Percentiles rank a stretch among this genome's conserved stretches.
Evolutionary conservation across 2,113 vertebrate species (phyloP).

Genomic region (Columbina picui): DNA sequence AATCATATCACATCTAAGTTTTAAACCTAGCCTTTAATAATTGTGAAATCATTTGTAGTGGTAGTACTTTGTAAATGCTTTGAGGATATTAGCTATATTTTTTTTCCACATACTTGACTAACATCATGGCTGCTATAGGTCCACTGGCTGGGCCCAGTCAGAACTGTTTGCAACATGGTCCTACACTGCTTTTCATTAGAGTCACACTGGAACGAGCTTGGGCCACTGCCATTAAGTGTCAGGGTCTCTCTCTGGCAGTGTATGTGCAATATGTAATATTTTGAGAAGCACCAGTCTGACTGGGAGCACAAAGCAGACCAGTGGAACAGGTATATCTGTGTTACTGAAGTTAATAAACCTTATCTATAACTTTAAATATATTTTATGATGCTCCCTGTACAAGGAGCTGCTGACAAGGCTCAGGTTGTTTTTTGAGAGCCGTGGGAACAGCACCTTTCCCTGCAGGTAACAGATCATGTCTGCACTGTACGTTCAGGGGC

Average conservation of each 20-base stretch:
- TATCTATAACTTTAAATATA: background rate
- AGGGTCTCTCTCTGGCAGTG: background rate
- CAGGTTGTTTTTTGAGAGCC: slow-evolving; percentile 60
- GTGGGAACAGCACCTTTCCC: slow-evolving; percentile 62
- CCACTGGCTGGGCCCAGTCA: background rate
- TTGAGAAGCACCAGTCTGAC: background rate
- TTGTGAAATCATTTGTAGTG: background rate
- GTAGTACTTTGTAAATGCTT: background rate
- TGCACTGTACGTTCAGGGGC: background rate
- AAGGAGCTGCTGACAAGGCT: background rate
- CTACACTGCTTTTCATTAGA: background rate
- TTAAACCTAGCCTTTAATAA: background rate
- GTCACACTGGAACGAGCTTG: background rate
- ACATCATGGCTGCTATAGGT: background rate
- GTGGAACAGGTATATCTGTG: background rate
- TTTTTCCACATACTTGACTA: background rate
- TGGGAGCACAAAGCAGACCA: background rate
- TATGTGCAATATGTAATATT: background rate
- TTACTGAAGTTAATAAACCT: background rate
- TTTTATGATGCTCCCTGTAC: background rate
- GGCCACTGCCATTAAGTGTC: background rate
- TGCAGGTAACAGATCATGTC: slow-evolving; percentile 27
- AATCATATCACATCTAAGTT: background rate
- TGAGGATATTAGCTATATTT: background rate
- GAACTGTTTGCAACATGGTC: background rate